Evolutionary conservation across 2,888 invertebrate species (phyloP).

Genomic region (Alloplasta piceator): DNA sequence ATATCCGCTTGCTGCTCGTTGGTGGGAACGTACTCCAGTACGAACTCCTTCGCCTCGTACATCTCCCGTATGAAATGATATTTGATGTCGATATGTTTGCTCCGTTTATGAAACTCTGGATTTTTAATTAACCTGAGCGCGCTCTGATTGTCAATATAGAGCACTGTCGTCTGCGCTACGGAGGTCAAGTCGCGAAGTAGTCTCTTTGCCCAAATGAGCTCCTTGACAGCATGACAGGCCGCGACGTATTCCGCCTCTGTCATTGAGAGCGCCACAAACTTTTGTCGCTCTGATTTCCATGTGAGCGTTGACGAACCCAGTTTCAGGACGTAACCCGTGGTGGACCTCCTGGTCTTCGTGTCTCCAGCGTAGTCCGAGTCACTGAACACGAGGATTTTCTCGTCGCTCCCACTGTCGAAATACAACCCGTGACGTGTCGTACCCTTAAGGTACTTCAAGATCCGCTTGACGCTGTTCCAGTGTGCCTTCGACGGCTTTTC

Average conservation of each 20-base stretch:
- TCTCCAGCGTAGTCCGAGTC: background rate
- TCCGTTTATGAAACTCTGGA: conserved; percentile 12
- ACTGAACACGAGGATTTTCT: conserved; percentile 4
- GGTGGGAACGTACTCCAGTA: too few relatives aligned
- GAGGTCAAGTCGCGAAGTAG: conserved; percentile 11
- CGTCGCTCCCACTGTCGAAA: background rate
- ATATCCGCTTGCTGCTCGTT: too few relatives aligned
- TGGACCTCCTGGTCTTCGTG: conserved; percentile 15
- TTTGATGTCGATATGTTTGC: conserved; percentile 14
- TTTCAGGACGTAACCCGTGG: conserved; percentile 21
- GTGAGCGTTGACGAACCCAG: conserved; percentile 21
- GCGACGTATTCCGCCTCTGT: background rate
- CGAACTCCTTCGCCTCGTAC: too few relatives aligned
- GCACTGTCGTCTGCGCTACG: conserved; percentile 15
- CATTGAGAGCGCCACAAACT: conserved; percentile 1
- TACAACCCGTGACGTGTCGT: conserved; percentile 20
- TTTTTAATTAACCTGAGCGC: conserved; percentile 26
- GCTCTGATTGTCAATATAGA: conserved; percentile 21
- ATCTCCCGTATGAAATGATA: too few relatives aligned
- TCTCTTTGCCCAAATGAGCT: conserved; percentile 31
- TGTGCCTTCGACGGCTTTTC: conserved; percentile 37
- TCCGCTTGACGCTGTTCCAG: conserved; percentile 27
- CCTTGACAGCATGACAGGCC: conserved; percentile 15
- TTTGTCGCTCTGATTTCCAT: conserved; percentile 26
- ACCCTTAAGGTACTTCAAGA: conserved; percentile 10